phyloP scores from a whole-genome alignment of 2,888 invertebrate genomes.

The Cabera pusaria region DNA sequence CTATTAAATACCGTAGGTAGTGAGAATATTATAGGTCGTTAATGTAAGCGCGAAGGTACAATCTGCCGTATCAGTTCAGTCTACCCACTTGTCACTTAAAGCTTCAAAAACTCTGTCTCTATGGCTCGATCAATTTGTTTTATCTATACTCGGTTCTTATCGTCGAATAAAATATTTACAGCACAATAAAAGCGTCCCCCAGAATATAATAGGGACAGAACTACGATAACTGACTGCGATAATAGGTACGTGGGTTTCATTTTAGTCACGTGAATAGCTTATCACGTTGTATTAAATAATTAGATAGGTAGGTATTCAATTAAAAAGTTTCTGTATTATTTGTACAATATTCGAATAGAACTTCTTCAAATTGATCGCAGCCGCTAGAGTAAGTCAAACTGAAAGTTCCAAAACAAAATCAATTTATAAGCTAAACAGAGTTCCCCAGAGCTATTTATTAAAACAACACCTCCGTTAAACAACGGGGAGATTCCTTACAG shows the following conservation, averaged over 20 bases:
- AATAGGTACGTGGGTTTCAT: conserved; percentile 34
- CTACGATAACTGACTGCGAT: conserved; percentile 54
- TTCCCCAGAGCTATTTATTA: conserved; percentile 40
- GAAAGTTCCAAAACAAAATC: conserved; percentile 32
- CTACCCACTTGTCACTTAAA: conserved; percentile 69
- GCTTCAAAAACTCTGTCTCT: conserved; percentile 56
- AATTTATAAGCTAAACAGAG: conserved; percentile 36
- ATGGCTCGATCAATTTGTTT: conserved; percentile 75
- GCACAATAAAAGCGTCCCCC: conserved; percentile 73
- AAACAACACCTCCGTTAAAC: conserved; percentile 48
- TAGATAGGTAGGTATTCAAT: conserved; percentile 13
- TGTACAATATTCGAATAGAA: conserved; percentile 10
- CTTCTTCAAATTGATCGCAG: conserved; percentile 28
- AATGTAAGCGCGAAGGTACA: conserved; percentile 62
- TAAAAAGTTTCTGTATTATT: conserved; percentile 9
- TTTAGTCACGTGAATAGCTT: conserved; percentile 27
- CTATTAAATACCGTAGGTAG: conserved; percentile 24
- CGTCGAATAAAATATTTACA: conserved; percentile 78
- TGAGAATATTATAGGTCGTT: no score
- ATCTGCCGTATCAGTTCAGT: conserved; percentile 72
- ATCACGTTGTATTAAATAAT: conserved; percentile 9
- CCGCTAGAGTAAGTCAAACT: conserved; percentile 22
- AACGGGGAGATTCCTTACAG: conserved; percentile 47
- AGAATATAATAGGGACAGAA: conserved; percentile 74
- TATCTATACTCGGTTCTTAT: conserved; percentile 72